Evolutionary conservation across 2,113 vertebrate genomes (phyloP).

Genomic region (Ophiodon elongatus): DNA sequence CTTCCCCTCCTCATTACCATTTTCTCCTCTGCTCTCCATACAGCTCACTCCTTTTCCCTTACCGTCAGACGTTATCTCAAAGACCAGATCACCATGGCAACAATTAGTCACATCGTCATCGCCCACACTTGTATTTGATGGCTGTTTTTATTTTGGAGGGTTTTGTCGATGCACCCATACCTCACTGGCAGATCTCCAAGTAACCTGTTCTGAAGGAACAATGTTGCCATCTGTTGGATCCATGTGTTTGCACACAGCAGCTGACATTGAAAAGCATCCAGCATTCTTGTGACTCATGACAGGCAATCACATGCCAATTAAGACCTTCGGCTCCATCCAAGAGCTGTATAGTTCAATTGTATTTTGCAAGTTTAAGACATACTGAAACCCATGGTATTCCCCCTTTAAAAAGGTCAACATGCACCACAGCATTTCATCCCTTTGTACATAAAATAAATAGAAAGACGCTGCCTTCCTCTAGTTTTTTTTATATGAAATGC

Average conservation of each 20-base stretch:
- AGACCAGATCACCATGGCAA: constrained; percentile 82
- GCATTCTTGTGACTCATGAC: constrained; percentile 58
- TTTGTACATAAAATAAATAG: constrained; percentile 41
- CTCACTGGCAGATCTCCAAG: constrained; percentile 59
- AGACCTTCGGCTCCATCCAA: constrained; percentile 37
- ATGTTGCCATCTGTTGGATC: constrained; percentile 86
- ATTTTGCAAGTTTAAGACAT: constrained; percentile 52
- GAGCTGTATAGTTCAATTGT: constrained; percentile 24
- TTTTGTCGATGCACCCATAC: constrained; percentile 61
- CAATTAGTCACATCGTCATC: constrained; percentile 83
- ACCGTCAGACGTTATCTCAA: constrained; percentile 74
- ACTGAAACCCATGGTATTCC: constrained; percentile 5
- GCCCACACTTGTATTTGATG: constrained; percentile 78
- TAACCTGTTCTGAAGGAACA: constrained; percentile 76
- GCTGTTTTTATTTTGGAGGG: constrained; percentile 80
- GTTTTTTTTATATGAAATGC: constrained; percentile 34
- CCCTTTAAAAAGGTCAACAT: constrained; percentile 40
- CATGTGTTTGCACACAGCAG: constrained; percentile 57
- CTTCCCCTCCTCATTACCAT: constrained; percentile 22
- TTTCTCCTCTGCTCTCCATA: constrained; percentile 45
- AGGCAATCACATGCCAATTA: constrained; percentile 75
- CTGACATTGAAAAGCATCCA: constrained; percentile 48
- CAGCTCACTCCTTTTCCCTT: constrained; percentile 49
- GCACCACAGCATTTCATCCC: background rate
- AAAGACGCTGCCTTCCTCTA: constrained; percentile 19